Conservation (phyloP, 2,888 invertebrate species). For the Entomobrya multifasciata region DNA sequence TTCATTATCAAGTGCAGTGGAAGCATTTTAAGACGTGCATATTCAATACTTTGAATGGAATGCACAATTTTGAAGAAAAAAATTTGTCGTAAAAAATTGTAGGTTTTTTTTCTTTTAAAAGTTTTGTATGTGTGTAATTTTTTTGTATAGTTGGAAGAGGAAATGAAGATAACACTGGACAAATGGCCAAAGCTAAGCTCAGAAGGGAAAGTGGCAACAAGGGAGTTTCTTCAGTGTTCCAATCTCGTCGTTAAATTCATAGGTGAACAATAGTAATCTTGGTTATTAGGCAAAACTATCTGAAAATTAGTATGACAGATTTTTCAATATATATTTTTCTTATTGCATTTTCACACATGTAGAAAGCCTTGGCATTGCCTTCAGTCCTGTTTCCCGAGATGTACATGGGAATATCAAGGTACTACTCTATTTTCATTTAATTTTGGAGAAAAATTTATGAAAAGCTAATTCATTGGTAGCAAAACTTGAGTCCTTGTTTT, state of each 20-base stretch:
- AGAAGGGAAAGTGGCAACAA: conserved; percentile 62
- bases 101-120: not conserved
- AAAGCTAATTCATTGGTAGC: too few species aligned
- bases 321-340: not conserved
- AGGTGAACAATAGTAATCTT: conserved; percentile 27
- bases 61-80: too few species aligned
- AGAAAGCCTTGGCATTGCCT: conserved; percentile 60
- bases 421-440: not conserved
- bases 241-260: conserved; percentile 66
- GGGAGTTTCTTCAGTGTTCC: conserved; percentile 60
- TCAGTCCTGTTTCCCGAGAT: conserved; percentile 59
- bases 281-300: too few species aligned
- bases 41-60: too few species aligned
- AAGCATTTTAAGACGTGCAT: too few species aligned
- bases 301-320: too few species aligned
- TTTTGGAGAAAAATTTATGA: not conserved
- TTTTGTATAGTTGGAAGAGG: conserved; percentile 36
- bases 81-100: too few species aligned
- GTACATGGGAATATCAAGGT: conserved; percentile 69
- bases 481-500: too few species aligned
- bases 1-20: too few species aligned
- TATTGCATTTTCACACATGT: not conserved
- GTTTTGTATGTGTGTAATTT: not conserved
- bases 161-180: conserved; percentile 60
- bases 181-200: conserved; percentile 60